Conservation (phyloP, 2,113 vertebrate species). For the Elephantulus edwardii region DNA sequence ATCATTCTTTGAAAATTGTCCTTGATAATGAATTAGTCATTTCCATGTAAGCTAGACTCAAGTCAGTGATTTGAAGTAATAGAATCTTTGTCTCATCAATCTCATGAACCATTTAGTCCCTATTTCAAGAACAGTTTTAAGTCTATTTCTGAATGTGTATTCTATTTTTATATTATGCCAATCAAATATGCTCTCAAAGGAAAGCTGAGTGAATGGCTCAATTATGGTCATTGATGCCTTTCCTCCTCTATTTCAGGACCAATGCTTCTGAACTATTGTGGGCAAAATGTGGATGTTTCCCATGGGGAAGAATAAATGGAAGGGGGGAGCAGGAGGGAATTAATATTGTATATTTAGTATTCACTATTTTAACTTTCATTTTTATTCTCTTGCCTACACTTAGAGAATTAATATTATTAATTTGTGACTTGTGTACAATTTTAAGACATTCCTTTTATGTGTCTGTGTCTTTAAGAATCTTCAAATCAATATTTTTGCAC, state of each 20-base stretch:
- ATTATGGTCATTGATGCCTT: conserved; percentile 70
- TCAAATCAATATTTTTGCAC: background rate
- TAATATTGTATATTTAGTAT: conserved; percentile 42
- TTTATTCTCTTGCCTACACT: conserved; percentile 31
- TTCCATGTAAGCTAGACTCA: conserved; percentile 68
- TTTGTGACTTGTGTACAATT: conserved; percentile 17
- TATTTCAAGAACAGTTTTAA: conserved; percentile 73
- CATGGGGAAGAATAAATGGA: conserved; percentile 60
- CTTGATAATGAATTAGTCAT: conserved; percentile 64
- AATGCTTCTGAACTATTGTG: conserved; percentile 74
- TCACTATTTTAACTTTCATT: conserved; percentile 61
- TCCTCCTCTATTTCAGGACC: conserved; percentile 68
- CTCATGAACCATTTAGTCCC: conserved; percentile 71
- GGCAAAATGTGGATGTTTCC: conserved; percentile 70
- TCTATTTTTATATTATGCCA: conserved; percentile 79
- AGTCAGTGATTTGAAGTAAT: conserved; percentile 68
- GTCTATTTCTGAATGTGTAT: conserved; percentile 72
- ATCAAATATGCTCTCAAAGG: conserved; percentile 76
- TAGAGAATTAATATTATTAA: background rate
- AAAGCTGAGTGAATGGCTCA: conserved; percentile 70
- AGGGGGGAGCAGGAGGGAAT: background rate
- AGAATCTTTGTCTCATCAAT: conserved; percentile 73
- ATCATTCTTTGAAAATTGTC: conserved; percentile 51
- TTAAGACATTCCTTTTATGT: background rate
- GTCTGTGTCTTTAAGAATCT: background rate